A percentile compares a stretch with the other conserved stretches of the same genome.
Evolutionary conservation across 2,797 vertebrate species (phyloP).

Genomic region (Paedocypris micromegethes): DNA sequence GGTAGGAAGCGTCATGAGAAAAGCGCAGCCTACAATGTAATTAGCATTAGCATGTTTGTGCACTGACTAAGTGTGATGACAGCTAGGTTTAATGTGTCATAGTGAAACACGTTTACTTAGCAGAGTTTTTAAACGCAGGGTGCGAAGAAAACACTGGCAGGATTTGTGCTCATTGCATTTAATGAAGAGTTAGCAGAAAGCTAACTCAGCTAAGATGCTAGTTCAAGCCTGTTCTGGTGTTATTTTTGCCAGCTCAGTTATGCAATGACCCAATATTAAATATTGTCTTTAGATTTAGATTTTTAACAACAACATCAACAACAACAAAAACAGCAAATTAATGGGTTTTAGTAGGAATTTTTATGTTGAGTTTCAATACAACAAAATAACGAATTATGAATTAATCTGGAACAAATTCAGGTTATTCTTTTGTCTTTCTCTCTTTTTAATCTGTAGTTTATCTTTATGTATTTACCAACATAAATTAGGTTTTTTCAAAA

Average conservation of each 20-base stretch:
- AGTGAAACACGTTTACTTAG: slow-evolving; percentile 38
- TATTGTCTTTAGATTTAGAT: no score
- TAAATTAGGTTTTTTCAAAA: no score
- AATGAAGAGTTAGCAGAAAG: slow-evolving; percentile 14
- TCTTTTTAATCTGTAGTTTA: no score
- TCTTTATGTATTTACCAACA: no score
- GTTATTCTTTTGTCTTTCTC: no score
- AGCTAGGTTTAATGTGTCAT: slow-evolving; percentile 41
- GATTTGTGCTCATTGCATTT: slow-evolving; percentile 17
- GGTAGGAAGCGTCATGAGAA: slow-evolving; percentile 19
- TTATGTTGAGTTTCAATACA: no score
- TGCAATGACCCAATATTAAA: no score
- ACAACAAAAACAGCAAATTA: no score
- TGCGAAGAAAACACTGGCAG: slow-evolving; percentile 31
- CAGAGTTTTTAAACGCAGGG: slow-evolving; percentile 25
- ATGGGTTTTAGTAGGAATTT: no score
- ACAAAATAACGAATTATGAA: no score
- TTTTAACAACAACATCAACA: no score
- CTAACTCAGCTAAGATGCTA: neutral
- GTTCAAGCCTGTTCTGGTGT: neutral
- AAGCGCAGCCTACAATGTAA: slow-evolving; percentile 40
- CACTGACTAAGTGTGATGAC: slow-evolving; percentile 43
- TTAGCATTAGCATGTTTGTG: slow-evolving; percentile 48
- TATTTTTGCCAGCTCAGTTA: neutral
- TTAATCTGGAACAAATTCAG: no score